Evolutionary conservation across 1,140 invertebrate species (phyloP).

Genomic region (Musca vetustissima): DNA sequence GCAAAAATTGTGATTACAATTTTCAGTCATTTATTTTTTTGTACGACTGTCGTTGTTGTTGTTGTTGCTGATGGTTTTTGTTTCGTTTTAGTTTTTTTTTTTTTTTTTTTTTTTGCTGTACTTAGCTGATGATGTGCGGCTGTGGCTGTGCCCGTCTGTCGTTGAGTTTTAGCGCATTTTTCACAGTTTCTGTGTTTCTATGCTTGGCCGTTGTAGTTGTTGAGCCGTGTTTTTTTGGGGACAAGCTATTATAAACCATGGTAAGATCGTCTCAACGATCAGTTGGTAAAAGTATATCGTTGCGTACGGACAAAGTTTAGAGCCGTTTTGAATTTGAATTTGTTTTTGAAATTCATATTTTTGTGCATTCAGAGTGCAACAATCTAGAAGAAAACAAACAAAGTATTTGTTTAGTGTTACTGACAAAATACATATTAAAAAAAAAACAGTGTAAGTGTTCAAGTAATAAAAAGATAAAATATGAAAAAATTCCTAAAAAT

Average conservation of each 20-base stretch:
- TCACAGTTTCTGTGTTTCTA: conserved; percentile 2
- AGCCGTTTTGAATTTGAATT: too few relatives aligned
- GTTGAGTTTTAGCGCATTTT: neutral
- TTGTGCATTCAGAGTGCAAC: too few relatives aligned
- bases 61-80: conserved; percentile 1
- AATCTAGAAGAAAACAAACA: too few relatives aligned
- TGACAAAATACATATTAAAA: neutral
- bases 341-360: too few relatives aligned
- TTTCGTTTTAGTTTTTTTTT: too few relatives aligned
- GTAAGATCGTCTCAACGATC: conserved; percentile 52
- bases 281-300: conserved; percentile 55
- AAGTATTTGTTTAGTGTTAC: neutral
- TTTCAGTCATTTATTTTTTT: neutral
- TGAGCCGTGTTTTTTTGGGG: conserved; percentile 25
- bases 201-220: neutral
- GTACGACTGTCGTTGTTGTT: too few relatives aligned
- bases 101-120: neutral
- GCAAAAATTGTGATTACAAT: conserved; percentile 24
- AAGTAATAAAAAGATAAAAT: too few relatives aligned
- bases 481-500: too few relatives aligned
- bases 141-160: conserved; percentile 1
- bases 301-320: conserved; percentile 38
- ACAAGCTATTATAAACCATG: conserved; percentile 47
- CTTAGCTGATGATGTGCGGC: neutral
- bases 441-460: conserved; percentile 15